phyloP scores from a whole-genome alignment of 2,797 vertebrate species.

The Simalia tracyae region DNA sequence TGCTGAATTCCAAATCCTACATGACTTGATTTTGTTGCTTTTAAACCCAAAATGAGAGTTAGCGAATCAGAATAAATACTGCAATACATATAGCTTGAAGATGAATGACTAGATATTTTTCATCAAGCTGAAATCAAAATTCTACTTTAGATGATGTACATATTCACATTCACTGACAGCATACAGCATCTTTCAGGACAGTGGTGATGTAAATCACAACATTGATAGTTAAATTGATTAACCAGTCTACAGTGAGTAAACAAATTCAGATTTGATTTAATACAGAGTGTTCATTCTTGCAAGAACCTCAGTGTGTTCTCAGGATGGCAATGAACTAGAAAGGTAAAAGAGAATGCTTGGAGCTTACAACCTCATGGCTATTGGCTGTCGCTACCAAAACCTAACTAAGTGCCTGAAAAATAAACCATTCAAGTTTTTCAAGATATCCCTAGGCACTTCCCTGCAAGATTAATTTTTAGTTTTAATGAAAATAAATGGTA shows the following conservation, averaged over 20 bases:
- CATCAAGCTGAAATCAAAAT: slow-evolving; percentile 21
- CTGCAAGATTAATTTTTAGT: slow-evolving; percentile 46
- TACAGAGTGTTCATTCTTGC: neutral
- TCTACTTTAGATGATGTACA: neutral
- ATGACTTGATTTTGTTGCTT: neutral
- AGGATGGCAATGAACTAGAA: neutral
- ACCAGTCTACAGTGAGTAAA: slow-evolving; percentile 10
- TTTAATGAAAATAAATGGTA: slow-evolving; percentile 42
- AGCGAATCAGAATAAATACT: neutral
- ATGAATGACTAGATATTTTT: neutral
- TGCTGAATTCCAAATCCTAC: neutral
- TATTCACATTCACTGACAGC: neutral
- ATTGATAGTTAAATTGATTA: slow-evolving; percentile 12
- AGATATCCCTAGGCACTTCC: neutral
- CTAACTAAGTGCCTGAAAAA: slow-evolving; percentile 19
- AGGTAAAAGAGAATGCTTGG: neutral
- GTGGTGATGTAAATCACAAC: slow-evolving; percentile 33
- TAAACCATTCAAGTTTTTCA: neutral
- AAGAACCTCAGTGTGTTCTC: neutral
- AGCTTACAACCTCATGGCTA: neutral
- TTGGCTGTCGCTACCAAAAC: neutral
- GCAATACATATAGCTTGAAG: neutral
- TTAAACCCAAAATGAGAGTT: neutral
- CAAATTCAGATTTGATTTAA: neutral
- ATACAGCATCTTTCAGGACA: slow-evolving; percentile 7